These are phyloP conservation scores for Sebastes paucispinis DNA, from an alignment of 2,797 vertebrate species.

Conservation along the genomic window DNA sequence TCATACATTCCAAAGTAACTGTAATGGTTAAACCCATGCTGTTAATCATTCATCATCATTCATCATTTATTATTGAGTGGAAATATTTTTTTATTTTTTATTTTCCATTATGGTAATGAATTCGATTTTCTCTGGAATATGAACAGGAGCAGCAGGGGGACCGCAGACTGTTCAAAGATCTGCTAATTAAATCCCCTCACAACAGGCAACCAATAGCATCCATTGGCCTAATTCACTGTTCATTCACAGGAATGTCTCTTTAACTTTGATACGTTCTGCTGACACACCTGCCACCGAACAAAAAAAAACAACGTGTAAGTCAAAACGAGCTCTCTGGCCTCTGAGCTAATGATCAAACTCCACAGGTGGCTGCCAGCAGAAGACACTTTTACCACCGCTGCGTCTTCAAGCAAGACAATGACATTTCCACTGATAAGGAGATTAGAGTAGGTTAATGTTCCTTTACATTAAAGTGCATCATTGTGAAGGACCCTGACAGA, in stretches of 20 bases:
- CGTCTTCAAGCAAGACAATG: neutral
- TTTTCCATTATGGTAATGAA: slow-evolving; percentile 46
- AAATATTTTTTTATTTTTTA: slow-evolving; percentile 8
- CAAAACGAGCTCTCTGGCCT: neutral
- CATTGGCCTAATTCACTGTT: slow-evolving; percentile 28
- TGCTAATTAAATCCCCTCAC: slow-evolving; percentile 55
- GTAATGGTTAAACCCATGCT: slow-evolving; percentile 40
- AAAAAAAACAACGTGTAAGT: neutral
- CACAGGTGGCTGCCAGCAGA: neutral
- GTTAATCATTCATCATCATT: slow-evolving; percentile 55
- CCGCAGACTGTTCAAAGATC: slow-evolving; percentile 30
- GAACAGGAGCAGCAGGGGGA: slow-evolving; percentile 36
- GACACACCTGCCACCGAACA: slow-evolving; percentile 9
- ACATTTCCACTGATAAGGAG: slow-evolving; percentile 12
- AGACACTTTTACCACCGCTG: neutral
- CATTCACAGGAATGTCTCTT: slow-evolving; percentile 18
- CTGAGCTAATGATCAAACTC: neutral
- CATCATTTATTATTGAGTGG: slow-evolving; percentile 35
- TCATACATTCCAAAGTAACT: slow-evolving; percentile 30
- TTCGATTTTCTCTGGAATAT: slow-evolving; percentile 30
- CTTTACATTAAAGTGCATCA: slow-evolving; percentile 30
- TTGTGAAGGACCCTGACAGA: slow-evolving; percentile 10
- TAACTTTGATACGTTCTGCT: slow-evolving; percentile 10
- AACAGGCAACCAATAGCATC: slow-evolving; percentile 38
- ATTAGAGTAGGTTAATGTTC: slow-evolving; percentile 24